phyloP scores from a whole-genome alignment of 2,888 invertebrate species.

The Trachelus stipa region DNA sequence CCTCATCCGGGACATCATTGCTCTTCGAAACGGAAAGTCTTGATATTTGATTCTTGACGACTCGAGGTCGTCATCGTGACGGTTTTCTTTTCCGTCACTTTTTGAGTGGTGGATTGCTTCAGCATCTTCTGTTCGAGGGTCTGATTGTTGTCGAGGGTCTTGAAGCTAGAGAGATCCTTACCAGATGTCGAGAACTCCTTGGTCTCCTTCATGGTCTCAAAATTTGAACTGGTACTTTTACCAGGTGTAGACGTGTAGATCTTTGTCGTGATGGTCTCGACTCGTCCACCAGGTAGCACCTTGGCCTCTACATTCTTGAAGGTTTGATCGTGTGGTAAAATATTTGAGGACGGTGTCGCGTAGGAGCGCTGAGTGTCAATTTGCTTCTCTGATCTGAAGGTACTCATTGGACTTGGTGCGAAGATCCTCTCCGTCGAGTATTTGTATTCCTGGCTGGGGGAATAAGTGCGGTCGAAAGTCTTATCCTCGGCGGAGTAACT shows the following conservation, averaged over 20 bases:
- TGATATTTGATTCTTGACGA: constrained; percentile 71
- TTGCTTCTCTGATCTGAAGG: constrained; percentile 46
- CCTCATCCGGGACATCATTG: constrained; percentile 33
- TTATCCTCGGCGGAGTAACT: constrained; percentile 32
- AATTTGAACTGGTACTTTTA: constrained; percentile 68
- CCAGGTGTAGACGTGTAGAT: constrained; percentile 72
- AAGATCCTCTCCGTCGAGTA: constrained; percentile 40
- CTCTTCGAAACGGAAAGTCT: constrained; percentile 63
- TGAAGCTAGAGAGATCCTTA: constrained; percentile 65
- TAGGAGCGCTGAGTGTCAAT: constrained; percentile 24
- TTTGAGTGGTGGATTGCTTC: constrained; percentile 77
- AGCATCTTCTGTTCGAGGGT: constrained; percentile 75
- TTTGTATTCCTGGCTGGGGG: not conserved
- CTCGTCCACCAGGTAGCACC: constrained; percentile 70
- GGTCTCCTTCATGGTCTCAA: constrained; percentile 70
- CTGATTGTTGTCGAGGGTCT: constrained; percentile 65
- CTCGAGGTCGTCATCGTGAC: constrained; percentile 75
- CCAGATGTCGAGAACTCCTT: constrained; percentile 68
- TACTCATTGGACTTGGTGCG: constrained; percentile 47
- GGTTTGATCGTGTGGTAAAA: constrained; percentile 44
- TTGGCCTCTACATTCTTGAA: constrained; percentile 66
- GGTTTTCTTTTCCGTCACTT: constrained; percentile 77
- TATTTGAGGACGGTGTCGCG: constrained; percentile 25
- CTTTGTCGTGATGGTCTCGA: constrained; percentile 71
- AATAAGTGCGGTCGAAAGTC: constrained; percentile 7